Evolutionary conservation across 2,888 invertebrate species (phyloP), one percentile per base, ranked within the genome.

Genomic region (Margaritifera margaritifera): DNA sequence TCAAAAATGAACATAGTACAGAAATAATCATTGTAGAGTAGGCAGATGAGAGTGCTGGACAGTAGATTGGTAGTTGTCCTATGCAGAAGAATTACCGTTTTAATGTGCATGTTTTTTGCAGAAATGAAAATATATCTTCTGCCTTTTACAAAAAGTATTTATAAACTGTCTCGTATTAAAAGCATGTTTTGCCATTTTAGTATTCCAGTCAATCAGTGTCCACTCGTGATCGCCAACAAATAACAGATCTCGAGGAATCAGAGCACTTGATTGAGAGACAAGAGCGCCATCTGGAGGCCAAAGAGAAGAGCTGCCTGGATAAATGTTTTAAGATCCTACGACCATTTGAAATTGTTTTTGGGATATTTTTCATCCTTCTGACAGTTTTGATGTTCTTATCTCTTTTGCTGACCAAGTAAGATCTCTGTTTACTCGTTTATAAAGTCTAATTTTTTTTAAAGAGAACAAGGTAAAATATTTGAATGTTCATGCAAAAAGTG

Each of bases 381-480:
- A 88, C 87, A 0, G 66, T 90, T 1, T 78, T 90, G 50, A 79
- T 90, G 27, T 88, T 89, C 76, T 61, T 89, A 56, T 90, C 90
- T 1, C 80, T 90, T 22, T 77, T 90, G 18, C 75, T 90, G 25
- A 88, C 88, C 15, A 90, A 90, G 90, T 90, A 82, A 84, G 88
- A 24, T n/a, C 15, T 53, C 11, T 19, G 50, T 52, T 22, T 24
- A 15, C 52, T 22, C 15, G 6, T 0, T 3, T 42, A 31, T 31
- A 31, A 11, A 42, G 42, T 42, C 11, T 31, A 11, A 8, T 1
- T 42, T 42, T 42, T 42, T 5, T 31, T 31, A 31, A n/a, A n/a
- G 11, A 42, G 42, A 42, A 42, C 2, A 42, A 42, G 1, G 11
- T 42, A 8, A 42, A 11, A 42, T 42, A 42, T 31, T 31, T 6